Conservation (phyloP, 2,797 vertebrate species). For the Tauraco hartlaubi region DNA sequence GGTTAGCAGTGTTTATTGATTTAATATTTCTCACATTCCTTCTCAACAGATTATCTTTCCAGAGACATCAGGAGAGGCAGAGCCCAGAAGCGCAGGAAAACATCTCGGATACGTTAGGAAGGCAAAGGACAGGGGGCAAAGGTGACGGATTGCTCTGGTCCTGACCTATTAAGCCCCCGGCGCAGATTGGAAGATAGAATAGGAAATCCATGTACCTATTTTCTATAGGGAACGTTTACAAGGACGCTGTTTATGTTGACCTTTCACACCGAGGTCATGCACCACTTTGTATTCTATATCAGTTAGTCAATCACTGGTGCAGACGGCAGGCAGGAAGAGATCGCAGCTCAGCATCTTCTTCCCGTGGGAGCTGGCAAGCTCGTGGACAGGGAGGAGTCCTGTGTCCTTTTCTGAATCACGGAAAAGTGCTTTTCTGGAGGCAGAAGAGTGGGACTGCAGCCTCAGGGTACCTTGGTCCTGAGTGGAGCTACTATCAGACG, state of each 20-base stretch:
- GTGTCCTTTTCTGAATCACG: background rate
- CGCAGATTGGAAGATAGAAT: background rate
- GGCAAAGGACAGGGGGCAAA: background rate
- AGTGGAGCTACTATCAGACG: background rate
- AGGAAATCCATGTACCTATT: constrained; percentile 20
- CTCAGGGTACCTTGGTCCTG: background rate
- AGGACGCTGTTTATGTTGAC: background rate
- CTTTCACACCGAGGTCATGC: background rate
- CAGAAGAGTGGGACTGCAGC: background rate
- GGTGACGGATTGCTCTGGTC: constrained; percentile 27
- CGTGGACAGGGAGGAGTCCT: rapidly evolving
- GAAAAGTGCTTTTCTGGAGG: background rate
- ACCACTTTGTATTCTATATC: background rate
- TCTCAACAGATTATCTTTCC: constrained; percentile 61
- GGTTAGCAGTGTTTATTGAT: constrained; percentile 71
- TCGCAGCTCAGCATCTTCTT: background rate
- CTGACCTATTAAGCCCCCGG: background rate
- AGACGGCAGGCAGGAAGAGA: background rate
- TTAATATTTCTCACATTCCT: constrained; percentile 67
- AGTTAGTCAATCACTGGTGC: background rate
- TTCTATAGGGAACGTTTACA: constrained; percentile 22
- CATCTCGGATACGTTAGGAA: background rate
- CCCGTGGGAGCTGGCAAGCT: background rate
- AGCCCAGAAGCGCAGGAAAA: background rate
- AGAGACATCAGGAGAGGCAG: constrained; percentile 34